Conservation (phyloP, 1,140 invertebrate genomes). For the Oncopodura yosiiana region DNA sequence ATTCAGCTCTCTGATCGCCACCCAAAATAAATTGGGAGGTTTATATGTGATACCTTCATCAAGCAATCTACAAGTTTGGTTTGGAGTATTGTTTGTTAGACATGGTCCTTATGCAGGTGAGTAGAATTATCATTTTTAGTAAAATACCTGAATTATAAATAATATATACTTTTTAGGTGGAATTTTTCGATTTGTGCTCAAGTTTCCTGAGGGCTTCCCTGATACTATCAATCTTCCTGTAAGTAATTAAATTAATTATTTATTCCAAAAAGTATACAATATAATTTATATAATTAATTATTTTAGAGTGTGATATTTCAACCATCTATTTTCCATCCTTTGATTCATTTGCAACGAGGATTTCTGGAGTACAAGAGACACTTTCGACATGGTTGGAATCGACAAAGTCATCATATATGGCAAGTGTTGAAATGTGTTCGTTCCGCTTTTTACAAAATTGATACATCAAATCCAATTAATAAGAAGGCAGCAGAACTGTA, state of each 20-base stretch:
- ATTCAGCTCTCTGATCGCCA: slow-evolving; percentile 66
- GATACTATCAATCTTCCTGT: slow-evolving; percentile 60
- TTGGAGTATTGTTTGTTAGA: slow-evolving; percentile 82
- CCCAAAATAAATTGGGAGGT: slow-evolving; percentile 71
- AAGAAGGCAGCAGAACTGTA: slow-evolving; percentile 65
- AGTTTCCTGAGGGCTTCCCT: slow-evolving; percentile 77
- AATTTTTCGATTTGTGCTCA: slow-evolving; percentile 76
- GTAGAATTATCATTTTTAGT: no score
- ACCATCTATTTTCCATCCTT: slow-evolving; percentile 76
- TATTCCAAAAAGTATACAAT: neutral
- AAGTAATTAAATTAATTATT: neutral
- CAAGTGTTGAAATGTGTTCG: slow-evolving; percentile 77
- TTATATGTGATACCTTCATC: slow-evolving; percentile 87
- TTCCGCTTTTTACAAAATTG: slow-evolving; percentile 67
- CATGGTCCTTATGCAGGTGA: slow-evolving; percentile 76
- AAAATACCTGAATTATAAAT: no score
- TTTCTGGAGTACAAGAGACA: slow-evolving; percentile 65
- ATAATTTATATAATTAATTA: slow-evolving; percentile 29
- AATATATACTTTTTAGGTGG: no score
- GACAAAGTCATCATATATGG: slow-evolving; percentile 72
- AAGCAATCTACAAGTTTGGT: slow-evolving; percentile 72
- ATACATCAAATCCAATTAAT: slow-evolving; percentile 58
- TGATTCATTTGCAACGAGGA: slow-evolving; percentile 55
- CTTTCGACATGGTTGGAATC: slow-evolving; percentile 67
- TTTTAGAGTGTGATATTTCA: slow-evolving; percentile 70